Conservation (phyloP, 2,113 vertebrate genomes). For the Melospiza georgiana region DNA sequence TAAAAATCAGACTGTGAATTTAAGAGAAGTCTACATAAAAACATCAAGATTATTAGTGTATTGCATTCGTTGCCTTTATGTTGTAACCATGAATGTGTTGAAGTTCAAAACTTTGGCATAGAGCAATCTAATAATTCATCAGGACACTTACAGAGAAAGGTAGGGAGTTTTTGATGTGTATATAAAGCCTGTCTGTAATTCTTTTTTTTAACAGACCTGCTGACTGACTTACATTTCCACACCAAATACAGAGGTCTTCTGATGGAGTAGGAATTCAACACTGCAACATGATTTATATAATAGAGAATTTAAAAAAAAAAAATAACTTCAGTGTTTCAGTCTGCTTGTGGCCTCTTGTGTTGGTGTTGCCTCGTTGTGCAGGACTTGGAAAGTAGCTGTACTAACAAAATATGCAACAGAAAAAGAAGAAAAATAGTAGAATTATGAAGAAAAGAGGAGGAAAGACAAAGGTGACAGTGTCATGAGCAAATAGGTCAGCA, state of each 20-base stretch:
- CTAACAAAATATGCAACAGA: background rate
- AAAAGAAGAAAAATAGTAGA: background rate
- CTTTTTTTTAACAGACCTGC: background rate
- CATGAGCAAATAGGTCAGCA: background rate
- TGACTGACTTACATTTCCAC: constrained; percentile 6
- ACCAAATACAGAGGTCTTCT: constrained; percentile 31
- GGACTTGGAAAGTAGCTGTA: background rate
- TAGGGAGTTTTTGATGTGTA: background rate
- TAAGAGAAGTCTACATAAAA: background rate
- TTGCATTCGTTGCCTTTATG: background rate
- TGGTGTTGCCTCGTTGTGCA: background rate
- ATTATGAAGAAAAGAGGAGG: too few relatives aligned
- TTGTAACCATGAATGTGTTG: background rate
- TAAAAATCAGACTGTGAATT: background rate
- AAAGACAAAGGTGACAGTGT: background rate
- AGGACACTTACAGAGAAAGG: background rate
- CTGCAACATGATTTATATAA: background rate
- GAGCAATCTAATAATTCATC: background rate
- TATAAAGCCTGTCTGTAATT: constrained; percentile 1
- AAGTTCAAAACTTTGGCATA: background rate
- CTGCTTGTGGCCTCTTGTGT: background rate
- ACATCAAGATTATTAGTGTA: background rate
- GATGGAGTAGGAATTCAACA: background rate
- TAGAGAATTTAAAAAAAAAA: background rate
- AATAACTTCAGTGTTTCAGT: background rate